These are phyloP conservation scores for Lasiurus borealis DNA, from an alignment of 2,113 vertebrate species.

Conservation along the genomic window DNA sequence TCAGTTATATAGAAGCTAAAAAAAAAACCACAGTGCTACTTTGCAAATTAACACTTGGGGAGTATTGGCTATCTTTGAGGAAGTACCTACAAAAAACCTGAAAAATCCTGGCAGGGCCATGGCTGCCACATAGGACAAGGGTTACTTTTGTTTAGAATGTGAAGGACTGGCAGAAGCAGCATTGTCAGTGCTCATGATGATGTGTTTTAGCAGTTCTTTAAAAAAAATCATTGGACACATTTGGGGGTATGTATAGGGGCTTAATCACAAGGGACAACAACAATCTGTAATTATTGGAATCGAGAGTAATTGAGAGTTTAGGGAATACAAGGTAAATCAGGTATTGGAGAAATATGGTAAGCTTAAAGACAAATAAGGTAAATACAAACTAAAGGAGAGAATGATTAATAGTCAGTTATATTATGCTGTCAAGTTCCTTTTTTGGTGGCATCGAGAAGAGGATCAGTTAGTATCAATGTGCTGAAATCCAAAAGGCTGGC, in stretches of 20 bases:
- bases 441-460: background rate
- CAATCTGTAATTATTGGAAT: too few relatives aligned
- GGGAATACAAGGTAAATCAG: background rate
- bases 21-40: background rate
- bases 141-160: background rate
- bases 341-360: background rate
- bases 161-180: background rate
- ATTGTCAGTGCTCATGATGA: background rate
- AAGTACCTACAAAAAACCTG: background rate
- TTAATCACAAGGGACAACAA: too few relatives aligned
- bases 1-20: background rate
- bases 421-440: background rate
- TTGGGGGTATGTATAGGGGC: background rate
- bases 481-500: background rate
- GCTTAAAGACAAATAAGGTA: background rate
- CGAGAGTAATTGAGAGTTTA: background rate
- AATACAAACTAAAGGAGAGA: background rate
- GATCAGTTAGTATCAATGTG: background rate
- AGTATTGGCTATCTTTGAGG: slow-evolving; percentile 12
- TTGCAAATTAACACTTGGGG: background rate
- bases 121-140: background rate
- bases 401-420: background rate
- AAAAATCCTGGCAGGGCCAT: background rate
- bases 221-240: background rate
- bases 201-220: background rate